Conservation (phyloP, 2,888 invertebrate species). For the Polyommatus icarus region DNA sequence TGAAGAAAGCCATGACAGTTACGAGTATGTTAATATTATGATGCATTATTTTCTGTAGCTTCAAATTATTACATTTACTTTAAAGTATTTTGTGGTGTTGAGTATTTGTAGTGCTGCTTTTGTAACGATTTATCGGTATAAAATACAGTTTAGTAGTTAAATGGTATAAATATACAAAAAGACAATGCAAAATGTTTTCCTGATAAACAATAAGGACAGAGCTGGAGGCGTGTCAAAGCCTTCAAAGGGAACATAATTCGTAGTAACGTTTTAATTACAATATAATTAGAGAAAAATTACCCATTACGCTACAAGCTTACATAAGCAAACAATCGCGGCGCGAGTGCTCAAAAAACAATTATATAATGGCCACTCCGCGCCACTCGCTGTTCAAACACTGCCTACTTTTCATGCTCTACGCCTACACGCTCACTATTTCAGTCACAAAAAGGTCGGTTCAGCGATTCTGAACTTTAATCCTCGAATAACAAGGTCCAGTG, state of each 20-base stretch:
- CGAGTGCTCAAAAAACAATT: slow-evolving; percentile 47
- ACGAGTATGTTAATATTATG: slow-evolving; percentile 11
- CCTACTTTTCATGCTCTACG: slow-evolving; percentile 79
- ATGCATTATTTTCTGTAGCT: background rate
- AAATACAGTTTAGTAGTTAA: background rate
- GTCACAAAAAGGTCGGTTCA: slow-evolving; percentile 54
- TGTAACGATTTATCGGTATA: background rate
- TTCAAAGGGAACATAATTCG: slow-evolving; percentile 25
- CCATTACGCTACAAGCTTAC: slow-evolving; percentile 36
- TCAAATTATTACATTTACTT: background rate
- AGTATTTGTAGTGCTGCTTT: background rate
- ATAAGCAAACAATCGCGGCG: slow-evolving; percentile 42
- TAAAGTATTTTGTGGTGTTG: background rate
- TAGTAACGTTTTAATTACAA: slow-evolving; percentile 30
- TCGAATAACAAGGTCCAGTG: slow-evolving; percentile 52
- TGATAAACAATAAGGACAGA: background rate
- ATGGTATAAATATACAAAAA: background rate
- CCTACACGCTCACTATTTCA: slow-evolving; percentile 78
- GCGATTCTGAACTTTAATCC: slow-evolving; percentile 58
- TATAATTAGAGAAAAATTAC: slow-evolving; percentile 33
- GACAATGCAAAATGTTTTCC: background rate
- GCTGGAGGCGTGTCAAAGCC: background rate
- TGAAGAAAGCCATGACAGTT: background rate
- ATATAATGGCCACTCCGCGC: slow-evolving; percentile 67
- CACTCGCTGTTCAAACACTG: slow-evolving; percentile 67